Evolutionary conservation across 2,888 invertebrate genomes (phyloP), one percentile per base, ranked within the genome.

Genomic region (Erynnis tages): DNA sequence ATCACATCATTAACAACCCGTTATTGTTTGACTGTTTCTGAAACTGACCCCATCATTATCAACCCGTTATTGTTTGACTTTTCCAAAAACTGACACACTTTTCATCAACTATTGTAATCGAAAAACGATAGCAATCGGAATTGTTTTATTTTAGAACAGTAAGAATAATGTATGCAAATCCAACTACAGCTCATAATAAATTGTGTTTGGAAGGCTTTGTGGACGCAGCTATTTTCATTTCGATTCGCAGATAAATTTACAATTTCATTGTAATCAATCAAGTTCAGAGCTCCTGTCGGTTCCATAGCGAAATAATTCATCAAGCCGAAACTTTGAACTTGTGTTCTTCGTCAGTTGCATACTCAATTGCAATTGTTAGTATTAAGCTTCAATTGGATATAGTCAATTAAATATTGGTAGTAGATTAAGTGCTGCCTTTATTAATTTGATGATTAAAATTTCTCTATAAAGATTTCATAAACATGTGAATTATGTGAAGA

Each of bases 211-310:
- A 34, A 49, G 17, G 13, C 34, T 10, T 29, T 44, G 27, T 17
- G 54, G 56, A 52, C 35, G 55, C 53, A 56, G 38, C 63, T 66
- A 54, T 61, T 64, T 62, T 59, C 62, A 61, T 61, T 63, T 50
- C 59, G 58, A 55, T 68, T 64, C 69, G 62, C 63, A 67, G 68
- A 73, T 72, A 70, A 71, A 74, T 71, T 71, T 70, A 66, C 60
- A 69, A 69, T 72, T 73, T 73, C 71, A 69, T 58, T 65, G 69
- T 69, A 70, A 80, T 79, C 77, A 73, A 79, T 81, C 77, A 77
- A 59, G 49, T 62, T 60, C 55, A 49, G 38, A 60, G 57, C 58
- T 54, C 21, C 53, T 58, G 55, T 21, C 37, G 17, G 44, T 27
- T 16, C 35, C 19, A 29, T 19, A 10, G 11, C 8, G 16, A 3